Conservation (phyloP, 2,113 vertebrate genomes). For the Tenrec ecaudatus region DNA sequence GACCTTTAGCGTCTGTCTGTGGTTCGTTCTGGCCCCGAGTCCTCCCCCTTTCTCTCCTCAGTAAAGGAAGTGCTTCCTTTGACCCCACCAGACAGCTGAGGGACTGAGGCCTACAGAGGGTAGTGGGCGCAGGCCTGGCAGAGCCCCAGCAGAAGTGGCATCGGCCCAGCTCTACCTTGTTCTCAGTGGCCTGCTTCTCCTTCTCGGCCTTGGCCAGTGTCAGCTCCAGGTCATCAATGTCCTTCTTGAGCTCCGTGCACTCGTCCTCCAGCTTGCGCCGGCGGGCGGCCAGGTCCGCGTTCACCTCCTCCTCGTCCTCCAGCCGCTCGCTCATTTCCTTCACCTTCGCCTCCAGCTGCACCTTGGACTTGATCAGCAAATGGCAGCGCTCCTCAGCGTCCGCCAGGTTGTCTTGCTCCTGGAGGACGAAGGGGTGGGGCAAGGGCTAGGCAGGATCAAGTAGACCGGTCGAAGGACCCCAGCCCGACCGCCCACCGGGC, state of each 20-base stretch:
- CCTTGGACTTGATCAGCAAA: slow-evolving; percentile 96
- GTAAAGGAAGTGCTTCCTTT: background rate
- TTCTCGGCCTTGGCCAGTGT: slow-evolving; percentile 96
- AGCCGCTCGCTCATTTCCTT: slow-evolving; percentile 93
- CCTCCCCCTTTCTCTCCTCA: background rate
- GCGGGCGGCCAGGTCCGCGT: slow-evolving; percentile 90
- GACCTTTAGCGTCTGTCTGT: background rate
- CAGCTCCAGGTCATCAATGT: slow-evolving; percentile 95
- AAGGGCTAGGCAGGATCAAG: background rate
- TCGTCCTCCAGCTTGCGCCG: slow-evolving; percentile 96
- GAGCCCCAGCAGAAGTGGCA: background rate
- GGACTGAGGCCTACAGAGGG: background rate
- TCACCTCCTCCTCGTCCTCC: slow-evolving; percentile 96
- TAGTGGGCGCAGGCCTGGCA: background rate
- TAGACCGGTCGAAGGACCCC: background rate
- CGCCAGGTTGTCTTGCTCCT: slow-evolving; percentile 97
- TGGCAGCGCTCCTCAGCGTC: slow-evolving; percentile 96
- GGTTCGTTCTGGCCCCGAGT: background rate
- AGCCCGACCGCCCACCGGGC: accelerated
- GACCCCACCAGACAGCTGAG: background rate
- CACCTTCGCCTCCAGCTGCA: slow-evolving; percentile 94
- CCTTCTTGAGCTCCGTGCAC: slow-evolving; percentile 95
- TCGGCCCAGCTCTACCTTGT: slow-evolving; percentile 88
- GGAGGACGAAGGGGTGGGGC: background rate
- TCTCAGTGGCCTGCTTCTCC: slow-evolving; percentile 97